Base-by-base conservation (phyloP, 2,113 vertebrate genomes). In the Saccopteryx bilineata region DNA sequence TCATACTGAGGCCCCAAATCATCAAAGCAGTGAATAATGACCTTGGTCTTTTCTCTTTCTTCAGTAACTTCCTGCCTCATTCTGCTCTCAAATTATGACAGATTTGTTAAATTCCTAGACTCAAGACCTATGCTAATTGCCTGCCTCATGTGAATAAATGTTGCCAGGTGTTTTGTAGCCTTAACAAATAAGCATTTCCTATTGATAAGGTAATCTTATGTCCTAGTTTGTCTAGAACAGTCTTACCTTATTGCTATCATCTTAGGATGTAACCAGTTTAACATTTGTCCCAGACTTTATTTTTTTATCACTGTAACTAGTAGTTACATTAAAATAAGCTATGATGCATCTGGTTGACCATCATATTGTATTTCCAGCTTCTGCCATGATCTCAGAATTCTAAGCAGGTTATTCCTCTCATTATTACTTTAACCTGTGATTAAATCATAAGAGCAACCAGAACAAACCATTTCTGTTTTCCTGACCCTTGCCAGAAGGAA, bases 21-120 rank as follows among this genome's bases (percentile, higher is more conserved):
- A 85, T 74, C 63, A 91, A 89, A 91, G 28, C 74, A 48, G 46
- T 94, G 63, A 92, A 61, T 84, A 95, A 90, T 93, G 24, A 60
- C 19, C 39, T 94, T 94, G 48, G 90, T 91, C 12, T 82, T 94
- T 91, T 95, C 46, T 74, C 17, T 97, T 68, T 95, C 21, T 89
- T 65, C 33, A 33, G 1, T 85, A 78, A 84, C 23, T 90, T 74
- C 26, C 86, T 96, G 28, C 76, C 23, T 93, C 52, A 85, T 91
- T 93, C 7, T 89, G 4, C 74, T 91, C 83, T 33, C 65, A 65
- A 75, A 72, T 94, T 93, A 33, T 21, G 52, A 68, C 50, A 48
- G 83, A 1, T 39, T 94, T 86, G 26, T 83, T 89, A 69, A 79
- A 80, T 91, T 87, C 76, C 24, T 90, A 84, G 84, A 74, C 56